Evolutionary conservation across 53 echinoderm and acorn worm species (phyloP).

Genomic region (Temnopleurus reevesii): DNA sequence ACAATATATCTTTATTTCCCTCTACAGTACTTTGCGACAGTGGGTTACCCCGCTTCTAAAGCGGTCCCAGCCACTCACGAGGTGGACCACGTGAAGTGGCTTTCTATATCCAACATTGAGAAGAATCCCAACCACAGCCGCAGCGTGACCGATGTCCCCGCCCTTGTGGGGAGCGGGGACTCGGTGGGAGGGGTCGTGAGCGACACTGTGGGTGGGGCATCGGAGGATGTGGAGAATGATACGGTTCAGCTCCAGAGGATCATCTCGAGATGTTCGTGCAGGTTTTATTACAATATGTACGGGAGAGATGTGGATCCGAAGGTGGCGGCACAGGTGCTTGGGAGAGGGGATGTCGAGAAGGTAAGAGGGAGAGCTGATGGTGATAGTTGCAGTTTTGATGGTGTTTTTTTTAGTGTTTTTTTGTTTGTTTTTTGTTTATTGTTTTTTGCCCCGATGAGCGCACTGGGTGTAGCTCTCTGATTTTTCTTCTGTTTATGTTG

Average conservation of each 20-base stretch:
- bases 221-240: constrained; percentile 69
- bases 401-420: no score
- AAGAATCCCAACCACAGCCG: constrained; percentile 66
- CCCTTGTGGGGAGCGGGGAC: constrained; percentile 97
- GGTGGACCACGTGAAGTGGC: constrained; percentile 80
- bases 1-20: no score
- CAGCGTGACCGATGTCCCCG: constrained; percentile 76
- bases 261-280: constrained; percentile 89
- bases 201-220: constrained; percentile 89
- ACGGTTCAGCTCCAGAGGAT: constrained; percentile 92
- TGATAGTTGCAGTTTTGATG: no score
- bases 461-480: no score
- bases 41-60: constrained; percentile 75
- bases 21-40: constrained; percentile 96
- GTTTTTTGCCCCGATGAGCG: no score
- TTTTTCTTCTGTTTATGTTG: no score
- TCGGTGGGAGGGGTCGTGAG: constrained; percentile 98
- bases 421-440: no score
- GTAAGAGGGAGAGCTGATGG: constrained; percentile 18
- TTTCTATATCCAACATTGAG: constrained; percentile 87
- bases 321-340: constrained; percentile 82
- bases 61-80: constrained; percentile 13
- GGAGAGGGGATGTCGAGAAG: constrained; percentile 65
- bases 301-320: constrained; percentile 80
- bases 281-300: constrained; percentile 89